Percentiles rank a stretch among this genome's conserved stretches.
phyloP scores from a whole-genome alignment of 2,888 invertebrate genomes.

The Nomada goodeniana region DNA sequence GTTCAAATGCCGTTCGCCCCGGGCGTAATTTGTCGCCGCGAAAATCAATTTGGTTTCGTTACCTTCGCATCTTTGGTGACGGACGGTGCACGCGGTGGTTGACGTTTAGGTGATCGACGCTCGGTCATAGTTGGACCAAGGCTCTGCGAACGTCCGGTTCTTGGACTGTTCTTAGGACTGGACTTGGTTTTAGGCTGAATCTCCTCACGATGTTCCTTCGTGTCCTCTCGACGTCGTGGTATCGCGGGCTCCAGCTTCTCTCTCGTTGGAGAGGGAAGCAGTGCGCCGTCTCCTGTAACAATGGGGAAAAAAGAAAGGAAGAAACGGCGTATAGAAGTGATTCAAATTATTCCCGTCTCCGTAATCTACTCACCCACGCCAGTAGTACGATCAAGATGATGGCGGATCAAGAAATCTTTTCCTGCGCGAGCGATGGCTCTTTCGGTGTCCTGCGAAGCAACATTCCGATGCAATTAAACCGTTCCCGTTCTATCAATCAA shows the following conservation, averaged over 20 bases:
- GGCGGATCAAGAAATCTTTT: conserved; percentile 88
- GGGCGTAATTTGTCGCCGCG: not conserved
- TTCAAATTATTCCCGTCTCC: not conserved
- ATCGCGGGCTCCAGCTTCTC: conserved; percentile 90
- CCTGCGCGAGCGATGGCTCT: conserved; percentile 84
- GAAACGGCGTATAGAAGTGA: too few relatives aligned
- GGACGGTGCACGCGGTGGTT: conserved; percentile 85
- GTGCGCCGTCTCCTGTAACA: conserved; percentile 86
- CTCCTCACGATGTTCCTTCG: conserved; percentile 82
- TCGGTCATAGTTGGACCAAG: conserved; percentile 88
- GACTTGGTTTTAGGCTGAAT: conserved; percentile 84
- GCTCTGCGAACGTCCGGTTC: conserved; percentile 88
- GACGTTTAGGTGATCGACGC: conserved; percentile 92
- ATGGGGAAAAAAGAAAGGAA: not conserved
- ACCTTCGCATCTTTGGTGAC: conserved; percentile 82
- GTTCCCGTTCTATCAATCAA: too few relatives aligned
- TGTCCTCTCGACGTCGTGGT: conserved; percentile 86
- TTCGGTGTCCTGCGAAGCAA: conserved; percentile 79
- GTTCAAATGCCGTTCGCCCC: not conserved
- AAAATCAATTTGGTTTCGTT: not conserved
- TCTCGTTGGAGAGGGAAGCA: conserved; percentile 89
- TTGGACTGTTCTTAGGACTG: conserved; percentile 87
- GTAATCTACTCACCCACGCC: conserved; percentile 86
- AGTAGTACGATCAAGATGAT: conserved; percentile 90
- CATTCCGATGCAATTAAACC: not conserved